Percentiles rank a stretch among this genome's conserved stretches.
These are phyloP conservation scores for Polyommatus iphigenia DNA, from an alignment of 2,888 invertebrate species.

Conservation along the genomic window DNA sequence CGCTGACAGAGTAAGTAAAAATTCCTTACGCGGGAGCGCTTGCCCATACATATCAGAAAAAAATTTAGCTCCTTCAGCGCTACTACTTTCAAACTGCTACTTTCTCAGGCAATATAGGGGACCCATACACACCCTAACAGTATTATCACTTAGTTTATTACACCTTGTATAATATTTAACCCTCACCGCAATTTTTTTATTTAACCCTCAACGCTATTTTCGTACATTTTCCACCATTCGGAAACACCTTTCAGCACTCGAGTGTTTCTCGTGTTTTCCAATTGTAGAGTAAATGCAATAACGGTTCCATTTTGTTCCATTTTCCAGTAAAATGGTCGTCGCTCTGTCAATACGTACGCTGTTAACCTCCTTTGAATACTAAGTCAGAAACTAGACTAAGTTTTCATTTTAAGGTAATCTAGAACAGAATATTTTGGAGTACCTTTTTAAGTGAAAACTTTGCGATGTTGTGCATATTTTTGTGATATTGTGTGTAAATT, in stretches of 20 bases:
- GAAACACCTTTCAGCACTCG: background rate
- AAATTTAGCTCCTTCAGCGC: no score
- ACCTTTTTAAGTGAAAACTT: background rate
- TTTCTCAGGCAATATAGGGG: no score
- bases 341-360: background rate
- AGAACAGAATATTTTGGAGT: background rate
- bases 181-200: background rate
- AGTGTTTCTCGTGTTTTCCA: background rate
- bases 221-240: background rate
- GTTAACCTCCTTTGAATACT: constrained; percentile 7
- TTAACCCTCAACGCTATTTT: background rate
- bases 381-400: background rate
- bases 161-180: background rate
- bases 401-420: background rate
- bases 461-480: no score
- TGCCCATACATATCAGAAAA: no score
- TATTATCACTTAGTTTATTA: no score
- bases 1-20: no score
- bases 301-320: constrained; percentile 7
- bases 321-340: background rate
- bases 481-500: no score
- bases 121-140: no score
- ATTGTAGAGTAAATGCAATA: background rate
- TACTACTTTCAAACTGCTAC: no score
- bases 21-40: no score